Base-by-base conservation (phyloP, 2,113 vertebrate species). In the Hippocampus comes region DNA sequence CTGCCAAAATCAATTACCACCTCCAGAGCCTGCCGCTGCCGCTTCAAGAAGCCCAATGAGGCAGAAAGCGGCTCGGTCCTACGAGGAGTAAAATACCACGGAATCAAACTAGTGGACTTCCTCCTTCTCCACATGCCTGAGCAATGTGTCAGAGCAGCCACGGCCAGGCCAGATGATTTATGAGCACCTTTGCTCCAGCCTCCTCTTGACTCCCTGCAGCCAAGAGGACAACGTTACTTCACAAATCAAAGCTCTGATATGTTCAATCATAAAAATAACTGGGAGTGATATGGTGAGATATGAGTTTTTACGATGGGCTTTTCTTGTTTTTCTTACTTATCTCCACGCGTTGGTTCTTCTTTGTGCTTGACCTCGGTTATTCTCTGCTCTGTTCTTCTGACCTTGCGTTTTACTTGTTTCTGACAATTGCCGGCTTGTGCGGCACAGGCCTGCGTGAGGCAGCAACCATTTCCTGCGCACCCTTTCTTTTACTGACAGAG, bases 391-490 rank as follows among this genome's bases (percentile, higher is more conserved):
- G 69, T 86, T 86, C 77, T 71, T 80, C 84, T 87, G 84, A 90
- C 82, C 82, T 80, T 78, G 87, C 77, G 82, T 76, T 91, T 84
- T 82, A 71, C 81, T 81, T 67, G 71, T 82, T 79, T 68, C 70
- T 55, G 61, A 77, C 69, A 42, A 51, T 5, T 14, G 74, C 70
- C 71, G 75, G 67, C 75, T 85, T 78, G 80, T 88, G 85, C 86
- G 88, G 88, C 85, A 77, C 71, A 73, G 85, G 86, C 86, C 81
- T 81, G 81, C 71, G 75, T 65, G 84, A 77, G 82, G 79, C 84
- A 70, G 21, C 17, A 60, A 86, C 88, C 81, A 82, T 87, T 92
- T 93, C 90, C 91, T 91, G 91, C 88, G 82, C 67, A 56, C 77
- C 79, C 82, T 82, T 88, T 90, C 79, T 88, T 84, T 86, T 69